Evolutionary conservation across 1,140 invertebrate genomes (phyloP), one percentile per base, ranked within the genome.

Genomic region (Dinothrombium tinctorium): DNA sequence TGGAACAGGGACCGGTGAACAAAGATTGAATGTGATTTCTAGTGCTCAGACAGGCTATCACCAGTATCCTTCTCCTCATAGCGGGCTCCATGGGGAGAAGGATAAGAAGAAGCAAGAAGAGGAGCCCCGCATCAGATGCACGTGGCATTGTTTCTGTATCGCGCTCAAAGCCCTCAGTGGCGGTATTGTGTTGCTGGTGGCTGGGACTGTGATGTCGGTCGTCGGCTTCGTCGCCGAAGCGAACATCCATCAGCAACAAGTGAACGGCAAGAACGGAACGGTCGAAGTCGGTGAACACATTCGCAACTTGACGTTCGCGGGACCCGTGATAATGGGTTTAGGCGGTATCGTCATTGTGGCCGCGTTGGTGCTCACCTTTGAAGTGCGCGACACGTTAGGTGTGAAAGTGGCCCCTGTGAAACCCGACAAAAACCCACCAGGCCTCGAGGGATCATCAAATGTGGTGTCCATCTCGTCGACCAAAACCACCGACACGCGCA

Each of bases 321-420:
- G 81, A 7, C 82, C 82, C 7, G 82, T 84, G 43, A 75, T 87
- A 20, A 86, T 87, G 82, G 82, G 81, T 25, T 71, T 86, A 26
- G 82, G 82, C 62, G 80, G 77, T 76, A 65, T 89, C 53, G 82
- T 86, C 41, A 78, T 89, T 4, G 80, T 87, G 1, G 81, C 82
- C 5, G 79, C 80, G 0, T 26, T 31, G 49, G 82, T 89, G n/a
- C 82, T 87, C 78, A 86, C 81, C 1, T 87, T 86, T 51, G 81
- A 86, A 54, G 78, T 45, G 4, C 45, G 45, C 19, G 50, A 51
- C 23, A 37, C 45, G 5, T 21, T 47, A 0, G 44, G 42, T 24
- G 36, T 46, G 0, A 48, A 46, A 36, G 48, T 47, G 9, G 43
- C 40, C 6, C 47, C 47, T 2, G 33, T 45, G 12, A 29, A 20